Evolutionary conservation across 1,140 invertebrate genomes (phyloP), one percentile per base, ranked within the genome.

Genomic region (Aricia agestis): DNA sequence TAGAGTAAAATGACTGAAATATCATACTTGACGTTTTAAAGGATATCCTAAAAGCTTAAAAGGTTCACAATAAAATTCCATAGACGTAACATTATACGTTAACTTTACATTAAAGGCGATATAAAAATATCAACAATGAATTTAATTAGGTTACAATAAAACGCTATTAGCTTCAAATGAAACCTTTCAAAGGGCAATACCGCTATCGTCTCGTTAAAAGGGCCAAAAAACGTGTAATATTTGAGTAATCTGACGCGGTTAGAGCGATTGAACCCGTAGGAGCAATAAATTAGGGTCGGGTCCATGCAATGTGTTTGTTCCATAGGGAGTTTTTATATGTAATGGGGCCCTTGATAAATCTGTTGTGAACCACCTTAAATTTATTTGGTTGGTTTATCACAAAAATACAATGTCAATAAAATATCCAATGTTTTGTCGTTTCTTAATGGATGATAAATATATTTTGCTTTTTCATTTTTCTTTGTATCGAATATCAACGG

Each of bases 261-360:
- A 19, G 59, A 63, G 59, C 59, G 59, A 63, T 63, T 63, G 59
- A 66, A 66, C 69, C 65, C 74, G 67, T 63, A 70, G 78, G 77
- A 69, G 59, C 81, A 66, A 86, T 86, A 86, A 84, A 86, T 84
- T 84, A 83, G 75, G 72, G 75, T 71, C 74, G 73, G 74, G 67
- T 63, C 76, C 68, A 72, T 74, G 72, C 78, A 78, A 85, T 83
- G 75, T 81, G 80, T 85, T 83, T 82, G 81, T 82, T 72, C 80
- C 78, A 71, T 65, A 19, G 82, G 72, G 80, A 80, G 72, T 76
- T 82, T 85, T 85, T 83, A 77, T 75, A 70, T 81, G 79, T 85
- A 83, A 78, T 77, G 74, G 73, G 69, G 66, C 71, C 74, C 78
- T 79, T 82, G 79, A 85, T 85, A 80, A 77, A 81, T 82, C 72